Base-by-base conservation (phyloP, 2,797 vertebrate species). In the Hipposideros larvatus region DNA sequence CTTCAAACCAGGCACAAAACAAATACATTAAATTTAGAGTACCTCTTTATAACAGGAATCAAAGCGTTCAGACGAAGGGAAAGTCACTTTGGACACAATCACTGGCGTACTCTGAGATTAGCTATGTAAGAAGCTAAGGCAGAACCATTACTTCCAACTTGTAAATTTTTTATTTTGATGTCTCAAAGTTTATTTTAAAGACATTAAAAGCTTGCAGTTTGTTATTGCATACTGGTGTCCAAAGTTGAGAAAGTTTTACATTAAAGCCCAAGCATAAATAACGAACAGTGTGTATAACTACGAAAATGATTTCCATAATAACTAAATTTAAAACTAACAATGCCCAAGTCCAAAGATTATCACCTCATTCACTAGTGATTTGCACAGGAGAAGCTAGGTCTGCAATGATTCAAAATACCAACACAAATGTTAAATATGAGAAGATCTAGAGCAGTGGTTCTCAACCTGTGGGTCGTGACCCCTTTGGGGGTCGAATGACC, bases 211-310 rank as follows among this genome's bases (percentile, higher is more conserved):
- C 7, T 55, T 57, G 1, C 24, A 84, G 3, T 68, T 85, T 61
- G 19, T 74, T 82, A 46, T 78, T 90, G 24, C 4, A 14, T 87
- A 57, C n/a, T 37, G n/a, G 18, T 78, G 15, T 74, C 28, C 31
- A 85, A 41, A 68, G 26, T 94, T 80, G 19, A 86, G 80, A 68
- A 75, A 48, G 3, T 21, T 93, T 96, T 87, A 43, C 5, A 57
- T 84, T 34, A 61, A 53, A 94, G 78, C 10, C 9, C 61, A 79
- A 84, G 11, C 16, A 19, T 74, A 53, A 59, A 75, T 61, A 87
- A 57, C n/a, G 43, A 91, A 73, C 61, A 71, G 46, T 70, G 15
- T 22, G 46, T 63, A 22, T 22, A 91, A 46, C 43, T 88, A 46
- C 6, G 61, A 41, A 87, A 90, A 55, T 74, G 14, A 95, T 59